phyloP scores from a whole-genome alignment of 2,797 vertebrate genomes.

The Hipposideros larvatus region DNA sequence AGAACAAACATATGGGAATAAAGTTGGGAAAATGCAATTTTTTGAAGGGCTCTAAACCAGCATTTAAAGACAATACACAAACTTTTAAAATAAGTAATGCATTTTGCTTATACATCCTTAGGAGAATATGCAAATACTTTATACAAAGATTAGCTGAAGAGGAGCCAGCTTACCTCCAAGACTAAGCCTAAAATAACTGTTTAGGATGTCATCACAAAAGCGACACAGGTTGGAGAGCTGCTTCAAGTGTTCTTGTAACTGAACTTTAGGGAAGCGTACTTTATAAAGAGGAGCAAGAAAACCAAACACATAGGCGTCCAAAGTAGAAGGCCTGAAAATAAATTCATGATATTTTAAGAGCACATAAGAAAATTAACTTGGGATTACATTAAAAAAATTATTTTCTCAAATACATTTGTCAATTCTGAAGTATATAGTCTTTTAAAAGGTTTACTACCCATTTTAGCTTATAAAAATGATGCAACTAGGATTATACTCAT shows the following conservation, averaged over 20 bases:
- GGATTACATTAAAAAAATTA: not conserved
- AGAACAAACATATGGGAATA: not conserved
- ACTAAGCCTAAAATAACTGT: slow-evolving; percentile 91
- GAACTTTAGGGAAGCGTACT: slow-evolving; percentile 93
- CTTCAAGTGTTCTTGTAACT: slow-evolving; percentile 95
- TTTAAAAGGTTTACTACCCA: not conserved
- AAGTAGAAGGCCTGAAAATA: slow-evolving; percentile 93
- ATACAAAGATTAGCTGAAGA: slow-evolving; percentile 15
- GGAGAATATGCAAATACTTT: not conserved
- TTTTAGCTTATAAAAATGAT: slow-evolving; percentile 40
- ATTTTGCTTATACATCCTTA: slow-evolving; percentile 9
- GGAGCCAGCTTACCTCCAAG: slow-evolving; percentile 88
- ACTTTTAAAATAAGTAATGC: slow-evolving; percentile 1
- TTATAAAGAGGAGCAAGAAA: slow-evolving; percentile 96
- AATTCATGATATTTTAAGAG: not conserved
- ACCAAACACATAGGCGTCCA: slow-evolving; percentile 98
- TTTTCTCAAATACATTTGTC: slow-evolving; percentile 32
- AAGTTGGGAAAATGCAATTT: slow-evolving; percentile 46
- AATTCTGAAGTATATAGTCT: slow-evolving; percentile 5
- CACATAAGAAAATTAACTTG: slow-evolving; percentile 21
- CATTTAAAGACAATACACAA: slow-evolving; percentile 48
- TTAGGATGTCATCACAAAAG: slow-evolving; percentile 96
- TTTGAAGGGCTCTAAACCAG: not conserved
- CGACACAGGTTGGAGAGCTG: slow-evolving; percentile 96
- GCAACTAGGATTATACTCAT: not conserved